A percentile compares a stretch with the other conserved stretches of the same genome.
phyloP scores from a whole-genome alignment of 2,797 vertebrate species.

The Protonibea diacanthus region DNA sequence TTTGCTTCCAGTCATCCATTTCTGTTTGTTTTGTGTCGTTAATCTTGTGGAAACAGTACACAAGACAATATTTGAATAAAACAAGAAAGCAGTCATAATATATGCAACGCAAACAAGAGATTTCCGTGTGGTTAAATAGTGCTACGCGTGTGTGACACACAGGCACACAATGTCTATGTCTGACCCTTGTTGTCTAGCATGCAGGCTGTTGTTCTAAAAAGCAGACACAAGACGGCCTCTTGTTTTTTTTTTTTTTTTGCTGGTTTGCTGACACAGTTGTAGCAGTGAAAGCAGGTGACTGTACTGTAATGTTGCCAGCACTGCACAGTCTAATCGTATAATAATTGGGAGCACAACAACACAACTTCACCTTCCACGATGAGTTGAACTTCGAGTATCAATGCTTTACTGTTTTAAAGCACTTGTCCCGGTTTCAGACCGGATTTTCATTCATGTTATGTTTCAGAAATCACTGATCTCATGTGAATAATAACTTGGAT shows the following conservation, averaged over 20 bases:
- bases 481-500: not conserved
- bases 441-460: not conserved
- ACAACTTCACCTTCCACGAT: not conserved
- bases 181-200: constrained; percentile 29
- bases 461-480: not conserved
- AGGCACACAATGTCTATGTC: constrained; percentile 29
- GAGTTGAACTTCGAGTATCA: not conserved
- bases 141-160: constrained; percentile 3
- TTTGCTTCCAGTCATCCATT: not conserved
- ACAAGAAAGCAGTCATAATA: not conserved
- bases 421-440: not conserved
- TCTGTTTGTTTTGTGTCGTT: not conserved
- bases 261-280: constrained; percentile 35
- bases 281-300: constrained; percentile 23
- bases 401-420: not conserved
- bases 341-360: not conserved
- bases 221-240: not conserved
- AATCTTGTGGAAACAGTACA: not conserved
- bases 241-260: not conserved
- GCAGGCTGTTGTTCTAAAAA: constrained; percentile 30
- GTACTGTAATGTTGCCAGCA: not conserved
- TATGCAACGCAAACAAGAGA: not conserved
- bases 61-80: not conserved
- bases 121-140: constrained; percentile 8
- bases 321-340: not conserved